These are phyloP conservation scores for Suricata suricatta DNA, from an alignment of 2,113 vertebrate species.

Conservation along the genomic window DNA sequence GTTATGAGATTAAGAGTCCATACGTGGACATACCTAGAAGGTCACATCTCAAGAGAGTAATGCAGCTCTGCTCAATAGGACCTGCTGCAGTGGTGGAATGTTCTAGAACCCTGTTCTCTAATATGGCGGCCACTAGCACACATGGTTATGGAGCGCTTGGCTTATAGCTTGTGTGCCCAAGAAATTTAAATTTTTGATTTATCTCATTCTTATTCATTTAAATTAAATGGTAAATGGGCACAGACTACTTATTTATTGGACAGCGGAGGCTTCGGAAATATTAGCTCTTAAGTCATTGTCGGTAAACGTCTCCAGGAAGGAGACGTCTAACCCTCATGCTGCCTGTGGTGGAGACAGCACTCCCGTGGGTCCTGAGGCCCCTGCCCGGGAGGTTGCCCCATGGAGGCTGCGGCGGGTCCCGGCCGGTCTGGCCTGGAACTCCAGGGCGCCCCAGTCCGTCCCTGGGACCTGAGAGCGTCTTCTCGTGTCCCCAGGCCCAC, in stretches of 20 bases:
- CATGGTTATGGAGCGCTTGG: fast-evolving
- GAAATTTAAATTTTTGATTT: fast-evolving
- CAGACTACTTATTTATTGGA: fast-evolving
- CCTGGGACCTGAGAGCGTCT: not conserved
- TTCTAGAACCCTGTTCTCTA: not conserved
- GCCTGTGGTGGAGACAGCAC: fast-evolving
- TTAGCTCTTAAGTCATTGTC: not conserved
- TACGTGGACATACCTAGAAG: fast-evolving
- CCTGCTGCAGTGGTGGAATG: not conserved
- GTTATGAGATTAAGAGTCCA: not conserved
- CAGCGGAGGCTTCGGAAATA: too few relatives aligned
- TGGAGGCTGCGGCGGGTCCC: not conserved
- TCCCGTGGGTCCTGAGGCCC: not conserved
- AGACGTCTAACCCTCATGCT: fast-evolving
- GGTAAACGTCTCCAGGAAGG: not conserved
- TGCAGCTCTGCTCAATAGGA: not conserved
- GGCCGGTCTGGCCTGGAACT: not conserved
- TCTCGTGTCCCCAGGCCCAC: conserved; percentile 84
- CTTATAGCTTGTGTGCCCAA: fast-evolving
- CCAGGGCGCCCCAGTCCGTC: fast-evolving
- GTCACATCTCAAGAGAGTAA: too few relatives aligned
- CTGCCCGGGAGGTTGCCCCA: fast-evolving
- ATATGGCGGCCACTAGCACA: fast-evolving
- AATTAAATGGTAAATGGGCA: not conserved
- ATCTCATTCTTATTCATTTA: not conserved